phyloP scores from a whole-genome alignment of 1,140 invertebrate genomes.

The Marisa cornuarietis region DNA sequence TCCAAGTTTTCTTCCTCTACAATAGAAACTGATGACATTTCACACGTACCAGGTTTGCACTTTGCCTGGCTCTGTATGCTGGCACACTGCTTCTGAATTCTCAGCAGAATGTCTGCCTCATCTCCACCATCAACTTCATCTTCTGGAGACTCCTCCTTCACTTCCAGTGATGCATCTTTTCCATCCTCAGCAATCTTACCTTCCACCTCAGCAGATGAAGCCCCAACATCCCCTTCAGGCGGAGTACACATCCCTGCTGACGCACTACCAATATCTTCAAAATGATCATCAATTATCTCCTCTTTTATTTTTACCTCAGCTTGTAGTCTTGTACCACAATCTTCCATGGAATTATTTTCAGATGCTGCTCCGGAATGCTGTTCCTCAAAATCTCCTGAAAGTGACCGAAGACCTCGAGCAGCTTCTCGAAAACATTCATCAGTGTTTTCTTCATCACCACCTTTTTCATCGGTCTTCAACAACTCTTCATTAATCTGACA shows the following conservation, averaged over 20 bases:
- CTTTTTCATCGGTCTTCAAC: conserved; percentile 4
- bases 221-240: not conserved
- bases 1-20: conserved; percentile 15
- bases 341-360: conserved; percentile 1
- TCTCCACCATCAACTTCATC: conserved; percentile 25
- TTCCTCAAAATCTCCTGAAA: conserved; percentile 72
- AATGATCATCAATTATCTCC: conserved; percentile 25
- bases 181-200: conserved; percentile 19
- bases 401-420: conserved; percentile 82
- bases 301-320: conserved; percentile 25
- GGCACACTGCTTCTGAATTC: conserved; percentile 70
- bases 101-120: conserved; percentile 69
- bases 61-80: conserved; percentile 63
- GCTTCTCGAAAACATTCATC: conserved; percentile 85
- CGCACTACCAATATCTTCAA: not conserved
- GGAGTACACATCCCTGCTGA: not conserved
- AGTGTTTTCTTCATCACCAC: conserved; percentile 71
- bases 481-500: not conserved
- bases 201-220: conserved; percentile 2
- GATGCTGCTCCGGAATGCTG: not conserved
- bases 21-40: conserved; percentile 20
- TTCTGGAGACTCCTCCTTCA: conserved; percentile 16
- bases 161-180: not conserved
- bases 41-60: not conserved
- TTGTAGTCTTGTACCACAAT: conserved; percentile 16